A percentile compares a stretch with the other conserved stretches of the same genome.
These are phyloP conservation scores for Macrosoma leucophasiata DNA, from an alignment of 2,888 invertebrate genomes.

Conservation along the genomic window DNA sequence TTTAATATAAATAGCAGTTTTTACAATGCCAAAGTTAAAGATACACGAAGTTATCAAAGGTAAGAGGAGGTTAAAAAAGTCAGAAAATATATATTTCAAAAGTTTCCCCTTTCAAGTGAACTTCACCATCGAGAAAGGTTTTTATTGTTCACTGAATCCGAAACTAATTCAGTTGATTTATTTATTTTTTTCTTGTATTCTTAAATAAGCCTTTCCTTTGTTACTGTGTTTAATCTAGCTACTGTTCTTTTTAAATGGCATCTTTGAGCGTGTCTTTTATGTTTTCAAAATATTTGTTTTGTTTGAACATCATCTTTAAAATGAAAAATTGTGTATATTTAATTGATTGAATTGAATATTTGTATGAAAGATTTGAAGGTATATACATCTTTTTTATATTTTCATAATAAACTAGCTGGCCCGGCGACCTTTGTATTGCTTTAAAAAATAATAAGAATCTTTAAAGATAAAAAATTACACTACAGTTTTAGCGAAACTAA, in stretches of 20 bases:
- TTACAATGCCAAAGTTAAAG: no score
- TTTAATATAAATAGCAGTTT: no score
- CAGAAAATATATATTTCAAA: constrained; percentile 10
- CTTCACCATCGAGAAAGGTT: background rate
- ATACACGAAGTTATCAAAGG: constrained; percentile 7
- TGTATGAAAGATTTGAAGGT: no score
- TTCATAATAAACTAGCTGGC: no score
- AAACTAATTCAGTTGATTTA: constrained; percentile 5
- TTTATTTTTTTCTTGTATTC: no score
- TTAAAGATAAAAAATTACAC: no score
- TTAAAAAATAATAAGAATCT: no score
- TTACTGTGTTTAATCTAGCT: constrained; percentile 6
- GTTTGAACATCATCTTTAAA: constrained; percentile 18
- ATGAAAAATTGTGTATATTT: background rate
- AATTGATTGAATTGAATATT: background rate
- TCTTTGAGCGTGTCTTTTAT: constrained; percentile 16
- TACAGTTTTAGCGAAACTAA: no score
- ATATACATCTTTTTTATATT: no score
- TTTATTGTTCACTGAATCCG: background rate
- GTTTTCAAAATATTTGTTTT: constrained; percentile 25
- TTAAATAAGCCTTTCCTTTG: no score
- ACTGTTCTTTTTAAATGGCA: background rate
- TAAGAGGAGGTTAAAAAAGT: background rate
- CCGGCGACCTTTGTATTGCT: no score
- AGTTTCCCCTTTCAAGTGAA: background rate